phyloP scores from a whole-genome alignment of 2,888 invertebrate species.

The Steinernema hermaphroditum region DNA sequence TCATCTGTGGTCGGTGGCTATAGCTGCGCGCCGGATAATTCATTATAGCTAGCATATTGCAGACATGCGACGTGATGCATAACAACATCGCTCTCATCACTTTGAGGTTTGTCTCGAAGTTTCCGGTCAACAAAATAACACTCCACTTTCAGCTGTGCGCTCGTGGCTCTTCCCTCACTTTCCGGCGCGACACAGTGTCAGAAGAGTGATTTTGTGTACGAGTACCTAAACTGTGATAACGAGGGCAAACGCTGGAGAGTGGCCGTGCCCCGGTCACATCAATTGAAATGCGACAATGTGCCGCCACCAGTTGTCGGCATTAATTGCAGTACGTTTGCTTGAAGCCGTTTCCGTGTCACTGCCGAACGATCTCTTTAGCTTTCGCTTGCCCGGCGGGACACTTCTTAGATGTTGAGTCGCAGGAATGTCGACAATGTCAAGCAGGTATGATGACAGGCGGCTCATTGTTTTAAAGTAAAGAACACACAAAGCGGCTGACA shows the following conservation, averaged over 20 bases:
- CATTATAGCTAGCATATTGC: neutral
- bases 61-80: constrained; percentile 16
- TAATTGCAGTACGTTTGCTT: constrained; percentile 70
- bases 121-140: neutral
- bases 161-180: neutral
- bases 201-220: constrained; percentile 37
- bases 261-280: constrained; percentile 70
- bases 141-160: neutral
- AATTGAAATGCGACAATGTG: constrained; percentile 67
- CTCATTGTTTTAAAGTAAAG: neutral
- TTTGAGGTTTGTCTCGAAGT: neutral
- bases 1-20: neutral
- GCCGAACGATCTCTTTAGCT: constrained; percentile 57
- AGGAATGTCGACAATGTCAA: constrained; percentile 71
- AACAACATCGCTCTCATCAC: constrained; percentile 11
- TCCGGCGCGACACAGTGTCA: neutral
- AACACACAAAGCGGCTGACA: neutral
- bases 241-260: constrained; percentile 70
- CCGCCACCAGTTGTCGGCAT: constrained; percentile 69
- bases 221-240: constrained; percentile 52
- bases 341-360: neutral
- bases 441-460: constrained; percentile 49
- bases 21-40: neutral
- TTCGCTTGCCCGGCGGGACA: constrained; percentile 71
- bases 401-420: constrained; percentile 70